Conservation (phyloP, 2,113 vertebrate genomes). For the Sialia sialis region DNA sequence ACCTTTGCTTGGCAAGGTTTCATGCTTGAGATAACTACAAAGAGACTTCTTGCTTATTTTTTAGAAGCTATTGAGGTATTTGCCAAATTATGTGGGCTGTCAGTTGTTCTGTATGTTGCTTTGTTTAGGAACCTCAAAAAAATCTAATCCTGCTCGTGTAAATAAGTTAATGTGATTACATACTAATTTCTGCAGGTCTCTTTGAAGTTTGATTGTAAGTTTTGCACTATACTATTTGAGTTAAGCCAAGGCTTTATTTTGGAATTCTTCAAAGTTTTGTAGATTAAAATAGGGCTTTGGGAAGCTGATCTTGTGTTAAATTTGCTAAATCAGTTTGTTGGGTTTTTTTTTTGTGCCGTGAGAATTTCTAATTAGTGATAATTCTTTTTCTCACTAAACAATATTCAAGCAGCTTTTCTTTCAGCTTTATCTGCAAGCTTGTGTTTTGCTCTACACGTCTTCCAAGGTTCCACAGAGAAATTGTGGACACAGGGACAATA, state of each 20-base stretch:
- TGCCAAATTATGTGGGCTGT: not conserved
- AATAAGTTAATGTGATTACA: not conserved
- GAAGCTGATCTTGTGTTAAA: not conserved
- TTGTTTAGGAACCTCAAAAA: not conserved
- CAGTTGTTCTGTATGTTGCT: not conserved
- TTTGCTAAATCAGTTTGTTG: not conserved
- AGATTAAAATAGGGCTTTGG: not conserved
- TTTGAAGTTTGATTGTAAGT: not conserved
- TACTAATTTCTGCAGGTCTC: not conserved
- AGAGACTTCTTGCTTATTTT: not conserved
- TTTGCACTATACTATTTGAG: not conserved
- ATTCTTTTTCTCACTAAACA: not conserved
- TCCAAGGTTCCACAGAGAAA: not conserved
- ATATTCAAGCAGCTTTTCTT: not conserved
- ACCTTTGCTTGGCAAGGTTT: not conserved
- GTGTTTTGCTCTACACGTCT: not conserved
- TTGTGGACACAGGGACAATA: not conserved
- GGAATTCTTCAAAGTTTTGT: not conserved
- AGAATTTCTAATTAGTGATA: not conserved
- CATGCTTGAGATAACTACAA: not conserved
- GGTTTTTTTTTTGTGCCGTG: fast-evolving
- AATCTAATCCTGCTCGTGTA: not conserved
- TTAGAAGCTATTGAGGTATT: not conserved
- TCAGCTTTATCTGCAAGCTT: not conserved
- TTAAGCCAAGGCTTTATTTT: not conserved